A percentile compares a stretch with the other conserved stretches of the same genome.
These are phyloP conservation scores for Ptyas mucosa DNA, from an alignment of 2,113 vertebrate species.

Conservation along the genomic window DNA sequence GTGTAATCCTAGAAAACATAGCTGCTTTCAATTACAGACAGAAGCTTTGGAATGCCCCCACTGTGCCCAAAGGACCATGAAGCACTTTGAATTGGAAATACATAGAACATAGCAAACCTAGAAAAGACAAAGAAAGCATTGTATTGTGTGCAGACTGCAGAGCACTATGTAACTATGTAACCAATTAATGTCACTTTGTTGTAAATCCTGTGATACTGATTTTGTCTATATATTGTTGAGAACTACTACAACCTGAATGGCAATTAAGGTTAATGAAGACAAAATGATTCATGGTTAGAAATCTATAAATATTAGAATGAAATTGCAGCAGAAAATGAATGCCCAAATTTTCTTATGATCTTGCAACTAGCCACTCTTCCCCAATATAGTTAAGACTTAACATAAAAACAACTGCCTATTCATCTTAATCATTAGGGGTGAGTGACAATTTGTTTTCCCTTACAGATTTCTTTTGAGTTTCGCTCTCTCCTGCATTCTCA, in stretches of 20 bases:
- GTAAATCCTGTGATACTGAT: neutral
- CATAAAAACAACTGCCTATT: neutral
- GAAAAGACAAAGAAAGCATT: neutral
- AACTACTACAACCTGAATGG: neutral
- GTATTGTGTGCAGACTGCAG: neutral
- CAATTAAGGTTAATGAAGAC: neutral
- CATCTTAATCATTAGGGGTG: neutral
- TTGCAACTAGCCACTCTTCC: neutral
- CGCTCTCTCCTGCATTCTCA: constrained; percentile 93
- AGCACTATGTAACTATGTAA: neutral
- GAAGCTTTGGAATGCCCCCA: neutral
- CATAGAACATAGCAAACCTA: neutral
- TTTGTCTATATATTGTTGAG: neutral
- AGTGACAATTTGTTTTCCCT: neutral
- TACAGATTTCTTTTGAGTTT: constrained; percentile 94
- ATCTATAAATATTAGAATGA: neutral
- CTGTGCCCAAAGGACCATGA: neutral
- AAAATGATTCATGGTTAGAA: neutral
- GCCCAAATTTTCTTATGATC: neutral
- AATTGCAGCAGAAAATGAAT: neutral
- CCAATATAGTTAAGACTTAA: neutral
- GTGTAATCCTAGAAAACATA: neutral
- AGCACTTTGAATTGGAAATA: neutral
- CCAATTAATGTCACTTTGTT: neutral
- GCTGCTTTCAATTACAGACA: neutral